phyloP scores from a whole-genome alignment of 1,140 invertebrate species.

The Drosophila sproati region DNA sequence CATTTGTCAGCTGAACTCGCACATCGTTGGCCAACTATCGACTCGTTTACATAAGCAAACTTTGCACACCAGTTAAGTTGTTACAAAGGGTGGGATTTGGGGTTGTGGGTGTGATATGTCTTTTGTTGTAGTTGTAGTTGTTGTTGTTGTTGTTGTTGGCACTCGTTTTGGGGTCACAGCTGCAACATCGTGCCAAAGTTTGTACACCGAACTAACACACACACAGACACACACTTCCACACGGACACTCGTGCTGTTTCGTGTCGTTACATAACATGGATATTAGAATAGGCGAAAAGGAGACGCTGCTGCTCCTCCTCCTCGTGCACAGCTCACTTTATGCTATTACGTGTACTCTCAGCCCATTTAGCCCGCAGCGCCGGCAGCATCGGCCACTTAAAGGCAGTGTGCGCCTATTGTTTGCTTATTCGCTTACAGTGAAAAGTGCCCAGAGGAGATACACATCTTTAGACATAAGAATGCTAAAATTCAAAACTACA shows the following conservation, averaged over 20 bases:
- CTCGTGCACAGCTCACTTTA: conserved; percentile 11
- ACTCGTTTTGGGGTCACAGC: conserved; percentile 52
- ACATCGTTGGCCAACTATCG: conserved; percentile 10
- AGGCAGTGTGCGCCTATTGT: conserved; percentile 45
- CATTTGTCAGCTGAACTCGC: conserved; percentile 68
- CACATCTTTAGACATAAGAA: not conserved
- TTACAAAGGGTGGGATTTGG: not conserved
- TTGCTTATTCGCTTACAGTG: conserved; percentile 46
- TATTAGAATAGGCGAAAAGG: conserved; percentile 43
- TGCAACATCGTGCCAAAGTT: conserved; percentile 57
- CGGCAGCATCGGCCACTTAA: conserved; percentile 42
- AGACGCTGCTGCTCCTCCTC: not conserved
- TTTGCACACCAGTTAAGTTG: conserved; percentile 26
- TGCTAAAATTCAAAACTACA: not conserved
- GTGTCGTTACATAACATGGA: conserved; percentile 70
- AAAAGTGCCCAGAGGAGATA: conserved; percentile 4
- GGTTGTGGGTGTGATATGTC: not conserved
- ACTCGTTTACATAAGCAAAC: conserved; percentile 51
- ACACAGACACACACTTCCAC: conserved; percentile 1
- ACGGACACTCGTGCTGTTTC: conserved; percentile 41
- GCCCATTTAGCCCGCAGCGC: conserved; percentile 40
- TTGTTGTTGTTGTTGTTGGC: not conserved
- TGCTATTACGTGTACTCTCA: conserved; percentile 20
- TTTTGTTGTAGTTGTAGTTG: not conserved
- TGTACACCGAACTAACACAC: conserved; percentile 28